These are phyloP conservation scores for Tinamus major DNA, from an alignment of 2,797 vertebrate species.

Conservation along the genomic window DNA sequence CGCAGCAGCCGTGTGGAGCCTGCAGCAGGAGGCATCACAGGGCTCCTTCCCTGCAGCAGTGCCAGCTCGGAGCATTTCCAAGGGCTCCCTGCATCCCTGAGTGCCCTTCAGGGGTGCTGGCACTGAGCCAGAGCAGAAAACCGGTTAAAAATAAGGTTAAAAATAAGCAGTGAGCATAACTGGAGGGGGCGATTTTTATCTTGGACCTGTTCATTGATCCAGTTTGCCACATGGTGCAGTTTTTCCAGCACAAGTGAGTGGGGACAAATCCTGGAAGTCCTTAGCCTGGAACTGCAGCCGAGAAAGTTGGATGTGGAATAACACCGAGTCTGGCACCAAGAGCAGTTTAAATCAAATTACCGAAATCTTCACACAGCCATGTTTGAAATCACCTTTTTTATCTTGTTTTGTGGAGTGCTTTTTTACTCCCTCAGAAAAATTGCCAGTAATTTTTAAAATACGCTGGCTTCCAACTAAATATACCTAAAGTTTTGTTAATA, in stretches of 20 bases:
- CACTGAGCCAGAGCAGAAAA: background rate
- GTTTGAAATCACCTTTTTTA: background rate
- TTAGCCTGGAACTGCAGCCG: background rate
- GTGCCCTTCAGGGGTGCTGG: background rate
- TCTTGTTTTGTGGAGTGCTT: background rate
- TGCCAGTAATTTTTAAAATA: background rate
- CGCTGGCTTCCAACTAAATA: background rate
- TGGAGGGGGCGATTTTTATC: background rate
- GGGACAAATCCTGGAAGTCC: background rate
- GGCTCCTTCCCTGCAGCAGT: background rate
- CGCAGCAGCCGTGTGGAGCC: accelerated
- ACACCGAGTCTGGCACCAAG: background rate
- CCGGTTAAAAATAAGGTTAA: background rate
- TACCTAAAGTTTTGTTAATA: background rate
- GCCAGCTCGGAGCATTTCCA: background rate
- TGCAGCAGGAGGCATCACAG: background rate
- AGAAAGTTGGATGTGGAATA: background rate
- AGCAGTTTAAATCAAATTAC: background rate
- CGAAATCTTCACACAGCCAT: accelerated
- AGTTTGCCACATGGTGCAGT: background rate
- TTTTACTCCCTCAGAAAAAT: background rate
- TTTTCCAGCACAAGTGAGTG: background rate
- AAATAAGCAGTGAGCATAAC: background rate
- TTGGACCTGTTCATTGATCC: background rate
- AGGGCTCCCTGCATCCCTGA: background rate